Evolutionary conservation across 2,113 vertebrate species (phyloP), one percentile per base, ranked within the genome.

Genomic region (Macquaria australasica): DNA sequence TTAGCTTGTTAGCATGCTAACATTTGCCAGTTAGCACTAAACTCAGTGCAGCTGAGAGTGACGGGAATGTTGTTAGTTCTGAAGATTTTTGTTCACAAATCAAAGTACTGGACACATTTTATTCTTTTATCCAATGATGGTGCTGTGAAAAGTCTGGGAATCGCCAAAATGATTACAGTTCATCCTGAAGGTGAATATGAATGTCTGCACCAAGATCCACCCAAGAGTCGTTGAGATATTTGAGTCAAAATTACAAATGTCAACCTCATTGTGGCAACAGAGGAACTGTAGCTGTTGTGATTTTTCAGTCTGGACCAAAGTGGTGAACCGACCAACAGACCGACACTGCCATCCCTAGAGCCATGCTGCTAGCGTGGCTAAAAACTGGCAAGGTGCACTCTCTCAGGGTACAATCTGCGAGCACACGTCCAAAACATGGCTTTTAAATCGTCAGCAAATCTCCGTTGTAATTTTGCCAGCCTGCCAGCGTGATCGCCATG

Each of bases 361-460:
- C 21, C 25, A n/a, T 28, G 55, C 56, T 31, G 25, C 41, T 31
- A 20, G 10, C 0, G 2, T 16, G 23, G 67, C 58, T 70, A 25
- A 53, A 55, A 56, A 4, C 50, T 37, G 58, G 7, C 34, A 16
- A 51, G 56, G 3, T 58, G 16, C 5, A 23, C 16, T 50, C 39
- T 76, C 31, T 76, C 31, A 69, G 55, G 48, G 34, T 77, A 55
- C 69, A 69, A 56, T 48, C 55, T 66, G 70, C 15, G 0, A 28
- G 8, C 64, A 51, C 75, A 45, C 7, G 5, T 63, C 45, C 79
- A 71, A 80, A 77, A 67, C 34, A 51, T 18, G 51, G 10, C 23
- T 66, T 63, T 73, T 21, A 51, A 80, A 56, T 64, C 12, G 14
- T 75, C 66, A 76, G 50, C 76, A 80, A 50, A 76, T 87, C 76